Base-by-base conservation (phyloP, 2,888 invertebrate genomes). In the Pediacus dermestoides region DNA sequence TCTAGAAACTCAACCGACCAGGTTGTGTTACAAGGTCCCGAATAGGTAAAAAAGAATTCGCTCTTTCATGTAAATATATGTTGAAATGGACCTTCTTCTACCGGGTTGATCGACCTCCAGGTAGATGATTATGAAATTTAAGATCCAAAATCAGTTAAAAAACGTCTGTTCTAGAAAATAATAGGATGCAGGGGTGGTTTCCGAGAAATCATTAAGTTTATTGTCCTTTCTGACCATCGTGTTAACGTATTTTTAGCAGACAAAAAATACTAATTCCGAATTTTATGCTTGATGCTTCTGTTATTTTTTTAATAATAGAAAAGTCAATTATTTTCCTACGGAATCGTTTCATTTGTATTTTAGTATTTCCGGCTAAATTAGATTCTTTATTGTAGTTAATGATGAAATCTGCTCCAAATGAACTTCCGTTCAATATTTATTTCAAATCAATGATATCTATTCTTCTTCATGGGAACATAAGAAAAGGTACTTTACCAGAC, bases 71-170 rank as follows among this genome's bases (percentile, higher is more conserved):
- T 44, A 37, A 42, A 47, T 41, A 39, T 30, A 36, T 44, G 33
- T 41, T 28, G 42, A 35, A 32, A 33, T 26, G 30, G 21, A 38
- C 41, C 33, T 41, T 42, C 33, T 44, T 46, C 49, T 50, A 46
- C 48, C 44, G 50, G 50, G 54, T 54, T 56, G 50, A 49, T 50
- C 54, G 54, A 56, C 53, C 54, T 50, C 33, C 50, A 52, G 54
- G 52, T 52, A 52, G 38, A 45, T 18, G 21, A 18, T 48, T 50
- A 50, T 42, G 46, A 52, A 50, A 52, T 50, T 41, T 37, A 37
- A 47, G 50, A 45, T 35, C 35, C 21, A 7, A 18, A 18, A 18
- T 18, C 21, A 18, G 21, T 18, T 18, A 18, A 18, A 18, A 18
- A 18, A 18, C 21, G 6, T n/a, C 21, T 18, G 21, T 18, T 18